phyloP scores from a whole-genome alignment of 1,140 invertebrate species.

The Magallana gigas region DNA sequence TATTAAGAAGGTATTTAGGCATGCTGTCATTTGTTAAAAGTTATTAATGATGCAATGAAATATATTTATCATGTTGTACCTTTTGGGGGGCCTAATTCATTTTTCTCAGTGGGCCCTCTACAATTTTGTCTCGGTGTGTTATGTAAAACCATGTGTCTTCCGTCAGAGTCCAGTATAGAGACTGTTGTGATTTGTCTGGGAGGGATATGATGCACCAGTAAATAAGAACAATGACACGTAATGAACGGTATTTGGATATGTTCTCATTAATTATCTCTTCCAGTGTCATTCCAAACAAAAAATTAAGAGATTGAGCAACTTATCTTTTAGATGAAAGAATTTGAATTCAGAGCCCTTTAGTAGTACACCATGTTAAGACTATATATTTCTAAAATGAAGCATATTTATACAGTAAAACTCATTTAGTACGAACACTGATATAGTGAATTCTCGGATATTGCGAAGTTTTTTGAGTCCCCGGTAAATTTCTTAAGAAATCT shows the following conservation, averaged over 20 bases:
- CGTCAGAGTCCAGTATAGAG: neutral
- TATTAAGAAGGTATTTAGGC: neutral
- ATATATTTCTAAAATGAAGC: no score
- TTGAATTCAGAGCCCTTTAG: no score
- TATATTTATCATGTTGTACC: neutral
- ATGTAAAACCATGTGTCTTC: neutral
- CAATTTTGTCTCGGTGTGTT: neutral
- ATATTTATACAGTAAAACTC: no score
- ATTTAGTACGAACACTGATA: no score
- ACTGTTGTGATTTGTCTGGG: neutral
- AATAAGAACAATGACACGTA: conserved; percentile 7
- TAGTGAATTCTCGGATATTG: no score
- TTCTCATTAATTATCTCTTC: conserved; percentile 17
- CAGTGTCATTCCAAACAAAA: neutral
- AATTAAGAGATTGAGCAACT: neutral
- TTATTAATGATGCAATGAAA: neutral
- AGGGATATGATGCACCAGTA: neutral
- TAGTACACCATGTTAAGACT: no score
- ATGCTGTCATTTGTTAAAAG: conserved; percentile 2
- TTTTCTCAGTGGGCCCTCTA: neutral
- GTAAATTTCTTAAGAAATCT: no score
- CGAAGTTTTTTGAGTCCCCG: no score
- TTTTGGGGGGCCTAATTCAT: neutral
- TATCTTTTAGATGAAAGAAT: neutral
- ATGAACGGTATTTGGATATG: neutral